Percentiles rank a stretch among this genome's conserved stretches.
Conservation (phyloP, 2,888 invertebrate genomes). For the Strigamia maritima region DNA sequence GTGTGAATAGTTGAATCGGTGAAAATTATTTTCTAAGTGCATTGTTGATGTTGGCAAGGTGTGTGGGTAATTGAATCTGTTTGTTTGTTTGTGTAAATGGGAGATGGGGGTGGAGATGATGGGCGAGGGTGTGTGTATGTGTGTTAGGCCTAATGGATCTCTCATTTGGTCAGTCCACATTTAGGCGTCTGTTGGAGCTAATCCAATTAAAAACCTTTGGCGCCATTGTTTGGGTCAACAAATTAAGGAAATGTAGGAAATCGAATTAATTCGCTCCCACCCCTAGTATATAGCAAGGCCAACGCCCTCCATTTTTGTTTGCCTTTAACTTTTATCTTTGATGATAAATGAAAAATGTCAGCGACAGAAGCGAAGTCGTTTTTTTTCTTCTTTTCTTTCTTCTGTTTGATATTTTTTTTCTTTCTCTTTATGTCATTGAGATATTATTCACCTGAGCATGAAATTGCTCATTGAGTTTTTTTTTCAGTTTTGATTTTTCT, state of each 20-base stretch:
- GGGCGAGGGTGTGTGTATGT: background rate
- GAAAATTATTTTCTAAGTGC: slow-evolving; percentile 30
- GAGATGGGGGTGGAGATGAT: background rate
- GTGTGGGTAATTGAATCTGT: slow-evolving; percentile 34
- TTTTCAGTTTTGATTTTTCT: background rate
- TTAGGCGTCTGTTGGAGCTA: slow-evolving; percentile 32
- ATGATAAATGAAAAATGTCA: slow-evolving; percentile 34
- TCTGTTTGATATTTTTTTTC: background rate
- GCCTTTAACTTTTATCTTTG: slow-evolving; percentile 33
- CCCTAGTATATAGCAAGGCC: background rate
- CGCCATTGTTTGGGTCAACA: slow-evolving; percentile 34
- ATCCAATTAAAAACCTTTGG: slow-evolving; percentile 34
- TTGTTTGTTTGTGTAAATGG: slow-evolving; percentile 32
- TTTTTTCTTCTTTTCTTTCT: background rate
- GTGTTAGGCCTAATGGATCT: slow-evolving; percentile 32
- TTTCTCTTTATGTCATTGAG: background rate
- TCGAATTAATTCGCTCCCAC: slow-evolving; percentile 31
- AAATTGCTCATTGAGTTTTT: slow-evolving; percentile 10
- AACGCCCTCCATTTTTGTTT: slow-evolving; percentile 34
- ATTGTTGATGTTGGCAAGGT: slow-evolving; percentile 20
- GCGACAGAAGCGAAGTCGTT: background rate
- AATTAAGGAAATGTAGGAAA: slow-evolving; percentile 32
- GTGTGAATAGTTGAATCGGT: slow-evolving; percentile 23
- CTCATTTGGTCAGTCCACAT: slow-evolving; percentile 32
- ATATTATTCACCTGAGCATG: slow-evolving; percentile 21